Percentiles rank a stretch among this genome's conserved stretches.
These are phyloP conservation scores for Phrynocephalus versicolor DNA, from an alignment of 2,113 vertebrate species.

Conservation along the genomic window DNA sequence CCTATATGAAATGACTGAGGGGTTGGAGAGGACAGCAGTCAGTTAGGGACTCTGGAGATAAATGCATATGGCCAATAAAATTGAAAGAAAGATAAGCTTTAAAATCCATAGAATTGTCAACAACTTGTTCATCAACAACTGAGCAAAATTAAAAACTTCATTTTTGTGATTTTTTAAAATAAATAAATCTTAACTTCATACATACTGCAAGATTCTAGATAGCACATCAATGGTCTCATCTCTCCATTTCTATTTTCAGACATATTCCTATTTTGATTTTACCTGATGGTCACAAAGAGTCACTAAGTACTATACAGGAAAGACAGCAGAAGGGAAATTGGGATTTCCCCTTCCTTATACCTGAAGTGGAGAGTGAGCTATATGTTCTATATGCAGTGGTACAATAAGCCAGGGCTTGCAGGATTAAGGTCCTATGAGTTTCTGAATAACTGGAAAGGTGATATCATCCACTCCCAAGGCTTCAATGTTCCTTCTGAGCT, in stretches of 20 bases:
- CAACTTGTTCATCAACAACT: not conserved
- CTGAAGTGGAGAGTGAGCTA: not conserved
- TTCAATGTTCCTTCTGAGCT: no score
- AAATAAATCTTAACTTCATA: not conserved
- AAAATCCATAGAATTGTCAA: no score
- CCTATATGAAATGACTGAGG: not conserved
- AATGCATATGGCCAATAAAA: not conserved
- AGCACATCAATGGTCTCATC: no score
- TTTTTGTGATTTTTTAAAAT: not conserved
- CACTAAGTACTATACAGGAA: not conserved
- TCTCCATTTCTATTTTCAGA: no score
- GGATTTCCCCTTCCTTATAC: not conserved
- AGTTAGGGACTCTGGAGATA: not conserved
- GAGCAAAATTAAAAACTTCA: no score
- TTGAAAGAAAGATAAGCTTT: not conserved
- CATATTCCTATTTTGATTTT: not conserved
- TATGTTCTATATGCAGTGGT: no score
- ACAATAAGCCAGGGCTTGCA: no score
- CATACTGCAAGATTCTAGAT: not conserved
- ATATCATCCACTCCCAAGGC: no score
- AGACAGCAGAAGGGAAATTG: not conserved
- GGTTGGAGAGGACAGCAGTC: not conserved
- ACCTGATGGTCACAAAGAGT: not conserved
- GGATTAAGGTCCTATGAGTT: no score
- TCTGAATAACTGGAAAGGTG: no score